Percentiles rank a stretch among this genome's conserved stretches.
Conservation (phyloP, 2,888 invertebrate genomes). For the Margaritifera margaritifera region DNA sequence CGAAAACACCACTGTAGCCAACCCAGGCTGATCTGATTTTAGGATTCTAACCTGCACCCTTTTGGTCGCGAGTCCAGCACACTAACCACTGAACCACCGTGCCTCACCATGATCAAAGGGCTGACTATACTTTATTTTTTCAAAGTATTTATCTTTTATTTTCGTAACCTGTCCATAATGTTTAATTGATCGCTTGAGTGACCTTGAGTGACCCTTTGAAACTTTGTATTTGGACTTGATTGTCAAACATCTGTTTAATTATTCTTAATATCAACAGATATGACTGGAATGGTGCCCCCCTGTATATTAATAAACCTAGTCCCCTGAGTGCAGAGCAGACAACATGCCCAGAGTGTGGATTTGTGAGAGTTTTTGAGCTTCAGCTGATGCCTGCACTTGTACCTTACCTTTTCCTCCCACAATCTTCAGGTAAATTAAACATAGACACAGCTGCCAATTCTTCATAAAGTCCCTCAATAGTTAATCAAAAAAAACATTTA, state of each 20-base stretch:
- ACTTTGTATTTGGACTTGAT: background rate
- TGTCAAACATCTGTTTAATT: background rate
- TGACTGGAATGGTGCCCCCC: constrained; percentile 78
- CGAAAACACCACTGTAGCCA: too few relatives aligned
- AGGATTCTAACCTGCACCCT: too few relatives aligned
- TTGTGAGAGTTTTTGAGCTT: constrained; percentile 84
- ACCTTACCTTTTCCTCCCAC: constrained; percentile 28
- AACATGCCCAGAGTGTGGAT: constrained; percentile 78
- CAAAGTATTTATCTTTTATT: too few relatives aligned
- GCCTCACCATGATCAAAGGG: too few relatives aligned
- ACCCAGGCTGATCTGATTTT: too few relatives aligned
- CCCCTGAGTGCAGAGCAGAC: constrained; percentile 74
- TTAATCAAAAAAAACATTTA: too few relatives aligned
- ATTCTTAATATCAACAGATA: constrained; percentile 78
- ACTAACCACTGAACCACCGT: too few relatives aligned
- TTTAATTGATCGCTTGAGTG: background rate
- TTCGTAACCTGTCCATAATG: too few relatives aligned
- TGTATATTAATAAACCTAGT: constrained; percentile 76
- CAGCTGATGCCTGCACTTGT: constrained; percentile 89
- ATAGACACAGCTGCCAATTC: too few relatives aligned
- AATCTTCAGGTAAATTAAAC: constrained; percentile 11
- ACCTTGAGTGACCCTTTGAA: background rate
- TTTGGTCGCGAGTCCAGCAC: too few relatives aligned
- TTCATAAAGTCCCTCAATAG: too few relatives aligned
- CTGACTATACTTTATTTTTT: too few relatives aligned